A percentile compares a stretch with the other conserved stretches of the same genome.
Evolutionary conservation across 2,113 vertebrate species (phyloP).

Genomic region (Phrynosoma blainvillii): DNA sequence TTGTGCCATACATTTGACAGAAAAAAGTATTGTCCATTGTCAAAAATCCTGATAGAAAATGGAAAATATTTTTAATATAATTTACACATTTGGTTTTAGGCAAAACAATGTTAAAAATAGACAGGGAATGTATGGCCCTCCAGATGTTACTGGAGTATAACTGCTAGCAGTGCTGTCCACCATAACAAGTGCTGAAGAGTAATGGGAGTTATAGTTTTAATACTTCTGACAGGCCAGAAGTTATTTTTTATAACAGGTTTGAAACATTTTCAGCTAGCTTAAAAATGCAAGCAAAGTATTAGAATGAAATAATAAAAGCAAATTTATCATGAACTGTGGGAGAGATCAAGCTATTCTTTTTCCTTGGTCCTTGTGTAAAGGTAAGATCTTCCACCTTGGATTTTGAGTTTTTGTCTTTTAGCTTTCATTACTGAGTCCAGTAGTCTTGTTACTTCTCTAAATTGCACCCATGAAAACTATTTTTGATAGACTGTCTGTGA

Average conservation of each 20-base stretch:
- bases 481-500: not conserved
- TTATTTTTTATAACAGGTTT: no score
- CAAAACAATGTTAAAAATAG: not conserved
- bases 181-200: no score
- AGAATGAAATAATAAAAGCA: not conserved
- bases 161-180: no score
- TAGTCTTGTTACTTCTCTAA: not conserved
- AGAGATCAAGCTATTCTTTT: not conserved
- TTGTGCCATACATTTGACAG: not conserved
- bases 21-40: no score
- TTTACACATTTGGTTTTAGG: not conserved
- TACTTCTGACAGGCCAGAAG: no score
- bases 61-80: not conserved
- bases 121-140: no score
- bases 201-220: no score
- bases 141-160: no score
- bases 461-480: not conserved
- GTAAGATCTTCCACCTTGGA: not conserved
- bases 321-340: not conserved
- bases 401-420: not conserved
- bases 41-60: not conserved
- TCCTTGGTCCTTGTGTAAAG: not conserved
- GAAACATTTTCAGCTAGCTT: not conserved
- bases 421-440: not conserved
- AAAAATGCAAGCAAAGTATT: not conserved